These are phyloP conservation scores for Diplogasteroides magnus DNA, from an alignment of 1,140 invertebrate species.

Conservation along the genomic window DNA sequence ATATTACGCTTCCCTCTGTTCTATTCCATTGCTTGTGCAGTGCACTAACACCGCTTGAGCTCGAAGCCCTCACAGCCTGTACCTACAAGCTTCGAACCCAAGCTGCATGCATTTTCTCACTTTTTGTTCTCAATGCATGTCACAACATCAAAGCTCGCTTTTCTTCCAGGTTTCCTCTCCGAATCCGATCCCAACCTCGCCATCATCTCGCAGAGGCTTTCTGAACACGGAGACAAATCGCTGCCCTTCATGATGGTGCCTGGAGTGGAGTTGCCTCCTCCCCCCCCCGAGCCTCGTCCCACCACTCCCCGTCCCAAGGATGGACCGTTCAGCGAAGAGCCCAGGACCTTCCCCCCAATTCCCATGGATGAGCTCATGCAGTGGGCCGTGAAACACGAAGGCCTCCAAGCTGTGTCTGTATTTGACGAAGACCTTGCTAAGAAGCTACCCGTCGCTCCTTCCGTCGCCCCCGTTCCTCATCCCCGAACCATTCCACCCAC, in stretches of 20 bases:
- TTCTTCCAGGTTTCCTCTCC: background rate
- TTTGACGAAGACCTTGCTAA: too few species aligned
- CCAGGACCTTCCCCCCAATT: background rate
- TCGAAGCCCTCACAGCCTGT: too few species aligned
- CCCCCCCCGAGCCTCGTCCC: background rate
- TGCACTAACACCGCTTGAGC: too few species aligned
- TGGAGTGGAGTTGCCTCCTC: background rate
- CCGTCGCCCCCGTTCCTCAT: too few species aligned
- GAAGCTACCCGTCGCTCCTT: background rate
- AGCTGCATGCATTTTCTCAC: too few species aligned
- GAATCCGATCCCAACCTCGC: background rate
- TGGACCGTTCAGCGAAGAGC: background rate
- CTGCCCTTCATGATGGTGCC: background rate
- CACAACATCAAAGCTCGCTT: too few species aligned
- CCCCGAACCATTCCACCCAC: background rate
- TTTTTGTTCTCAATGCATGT: too few species aligned
- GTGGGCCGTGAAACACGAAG: background rate
- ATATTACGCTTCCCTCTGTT: too few species aligned
- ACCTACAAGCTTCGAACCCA: too few species aligned
- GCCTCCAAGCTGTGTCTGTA: background rate
- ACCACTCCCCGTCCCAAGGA: background rate
- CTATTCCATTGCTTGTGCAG: too few species aligned
- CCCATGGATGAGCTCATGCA: background rate
- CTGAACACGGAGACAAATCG: background rate
- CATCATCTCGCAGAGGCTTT: background rate